Conservation (phyloP, 2,797 vertebrate species). For the Betta splendens region DNA sequence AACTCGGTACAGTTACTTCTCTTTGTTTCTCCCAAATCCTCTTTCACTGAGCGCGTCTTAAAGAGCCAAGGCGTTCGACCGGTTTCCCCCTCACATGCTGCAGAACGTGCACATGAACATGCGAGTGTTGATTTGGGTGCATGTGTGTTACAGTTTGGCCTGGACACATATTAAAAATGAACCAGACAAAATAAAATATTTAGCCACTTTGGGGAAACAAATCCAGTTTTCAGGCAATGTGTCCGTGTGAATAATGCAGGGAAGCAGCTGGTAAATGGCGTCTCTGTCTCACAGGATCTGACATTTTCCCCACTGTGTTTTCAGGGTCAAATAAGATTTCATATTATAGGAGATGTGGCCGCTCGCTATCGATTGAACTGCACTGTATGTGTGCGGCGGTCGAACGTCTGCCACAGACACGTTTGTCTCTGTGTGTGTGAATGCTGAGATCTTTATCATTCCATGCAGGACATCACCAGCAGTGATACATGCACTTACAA, state of each 20-base stretch:
- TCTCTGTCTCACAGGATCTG: constrained; percentile 48
- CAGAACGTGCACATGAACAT: constrained; percentile 1
- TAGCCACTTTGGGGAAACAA: constrained; percentile 47
- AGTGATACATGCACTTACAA: constrained; percentile 33
- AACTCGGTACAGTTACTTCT: constrained; percentile 32
- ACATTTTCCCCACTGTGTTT: constrained; percentile 51
- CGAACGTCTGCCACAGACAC: constrained; percentile 2
- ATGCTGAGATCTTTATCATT: constrained; percentile 25
- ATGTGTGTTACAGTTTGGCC: constrained; percentile 49
- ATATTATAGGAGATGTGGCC: constrained; percentile 40
- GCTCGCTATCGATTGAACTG: constrained; percentile 22
- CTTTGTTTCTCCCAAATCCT: constrained; percentile 53
- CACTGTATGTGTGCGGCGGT: constrained; percentile 8
- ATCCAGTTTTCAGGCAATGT: constrained; percentile 65
- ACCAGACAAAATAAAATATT: constrained; percentile 71
- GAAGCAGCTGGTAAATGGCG: constrained; percentile 65
- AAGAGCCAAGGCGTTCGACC: constrained; percentile 6
- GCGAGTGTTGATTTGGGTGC: constrained; percentile 9
- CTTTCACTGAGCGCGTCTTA: constrained; percentile 39
- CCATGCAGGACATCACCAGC: constrained; percentile 10
- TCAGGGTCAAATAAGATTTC: constrained; percentile 61
- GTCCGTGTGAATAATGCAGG: constrained; percentile 72
- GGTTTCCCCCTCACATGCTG: constrained; percentile 6
- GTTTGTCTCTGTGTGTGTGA: constrained; percentile 7
- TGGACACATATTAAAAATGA: constrained; percentile 70